Evolutionary conservation across 2,797 vertebrate species (phyloP), one percentile per base, ranked within the genome.

Genomic region (Microcaecilia unicolor): DNA sequence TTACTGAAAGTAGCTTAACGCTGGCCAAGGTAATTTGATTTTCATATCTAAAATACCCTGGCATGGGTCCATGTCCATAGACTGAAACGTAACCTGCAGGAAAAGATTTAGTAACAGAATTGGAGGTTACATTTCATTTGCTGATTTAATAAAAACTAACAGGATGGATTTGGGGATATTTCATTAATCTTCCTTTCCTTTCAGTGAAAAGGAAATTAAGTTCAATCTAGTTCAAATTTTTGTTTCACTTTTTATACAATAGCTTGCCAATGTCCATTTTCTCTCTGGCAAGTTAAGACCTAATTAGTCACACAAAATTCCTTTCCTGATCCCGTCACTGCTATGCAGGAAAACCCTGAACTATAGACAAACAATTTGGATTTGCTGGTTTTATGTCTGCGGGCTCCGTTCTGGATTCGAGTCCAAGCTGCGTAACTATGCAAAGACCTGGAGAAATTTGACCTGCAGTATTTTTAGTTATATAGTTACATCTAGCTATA

Each of bases 151-250:
- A 91, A 90, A 93, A 89, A 84, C 75, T 76, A 90, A 92, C 89
- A 90, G 90, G 91, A 93, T 88, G 87, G 89, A 95, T 92, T 93
- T 91, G 86, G 80, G 89, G 89, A 91, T 93, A 91, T 93, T 93
- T 91, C 85, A 93, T 93, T 93, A 91, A 93, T 94, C 92, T 89
- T 84, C 75, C 85, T 86, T 86, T 81, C 86, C 88, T 89, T 87
- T 90, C 86, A 84, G 80, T 86, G 80, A 76, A 83, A 84, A 89
- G 92, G 88, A 95, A 96, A 95, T 94, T 77, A 90, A 88, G 80
- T 85, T 74, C 72, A 93, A 85, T 83, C 77, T 74, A 88, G 83
- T 87, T 89, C 80, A 83, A 82, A 81, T 69, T 69, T n/a, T 62
- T 31, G 64, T 64, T 82, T 77, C 73, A 65, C 70, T 73, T 35